Evolutionary conservation across 2,113 vertebrate genomes (phyloP).

Genomic region (Rhinopomastus cyanomelas): DNA sequence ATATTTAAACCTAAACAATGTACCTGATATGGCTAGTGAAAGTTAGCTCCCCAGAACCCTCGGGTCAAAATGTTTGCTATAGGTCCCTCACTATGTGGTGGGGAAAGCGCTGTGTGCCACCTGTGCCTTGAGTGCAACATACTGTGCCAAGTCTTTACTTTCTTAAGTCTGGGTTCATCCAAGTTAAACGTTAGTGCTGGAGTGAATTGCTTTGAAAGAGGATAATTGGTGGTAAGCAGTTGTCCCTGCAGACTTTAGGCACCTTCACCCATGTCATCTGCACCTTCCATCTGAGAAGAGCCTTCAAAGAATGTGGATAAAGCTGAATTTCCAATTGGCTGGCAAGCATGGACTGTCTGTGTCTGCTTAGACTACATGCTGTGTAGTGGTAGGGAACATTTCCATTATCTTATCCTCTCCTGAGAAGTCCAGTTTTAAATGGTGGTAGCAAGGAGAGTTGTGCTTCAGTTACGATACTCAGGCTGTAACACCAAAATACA

Average conservation of each 20-base stretch:
- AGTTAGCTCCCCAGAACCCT: neutral
- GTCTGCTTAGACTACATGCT: rapidly evolving
- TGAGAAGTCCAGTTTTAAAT: neutral
- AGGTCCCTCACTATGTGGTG: neutral
- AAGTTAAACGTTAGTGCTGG: neutral
- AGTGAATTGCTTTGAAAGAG: neutral
- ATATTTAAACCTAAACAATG: neutral
- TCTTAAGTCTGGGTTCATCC: neutral
- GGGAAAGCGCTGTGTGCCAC: neutral
- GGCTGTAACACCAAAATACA: neutral
- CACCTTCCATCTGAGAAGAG: neutral
- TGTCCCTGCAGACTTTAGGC: neutral
- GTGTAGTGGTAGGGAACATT: neutral
- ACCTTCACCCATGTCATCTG: neutral
- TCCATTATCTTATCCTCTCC: neutral
- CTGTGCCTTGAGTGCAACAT: neutral
- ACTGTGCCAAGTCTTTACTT: neutral
- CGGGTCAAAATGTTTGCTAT: neutral
- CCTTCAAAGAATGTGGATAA: neutral
- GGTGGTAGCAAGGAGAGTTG: neutral
- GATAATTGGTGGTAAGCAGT: neutral
- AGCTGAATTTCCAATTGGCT: neutral
- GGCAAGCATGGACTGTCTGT: neutral
- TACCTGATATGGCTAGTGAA: neutral
- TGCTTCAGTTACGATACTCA: neutral